A percentile compares a stretch with the other conserved stretches of the same genome.
Evolutionary conservation across 30 jellyfish, hydroid and myxozoan genomes (phyloP).

Genomic region (Haliclystus octoradiatus): DNA sequence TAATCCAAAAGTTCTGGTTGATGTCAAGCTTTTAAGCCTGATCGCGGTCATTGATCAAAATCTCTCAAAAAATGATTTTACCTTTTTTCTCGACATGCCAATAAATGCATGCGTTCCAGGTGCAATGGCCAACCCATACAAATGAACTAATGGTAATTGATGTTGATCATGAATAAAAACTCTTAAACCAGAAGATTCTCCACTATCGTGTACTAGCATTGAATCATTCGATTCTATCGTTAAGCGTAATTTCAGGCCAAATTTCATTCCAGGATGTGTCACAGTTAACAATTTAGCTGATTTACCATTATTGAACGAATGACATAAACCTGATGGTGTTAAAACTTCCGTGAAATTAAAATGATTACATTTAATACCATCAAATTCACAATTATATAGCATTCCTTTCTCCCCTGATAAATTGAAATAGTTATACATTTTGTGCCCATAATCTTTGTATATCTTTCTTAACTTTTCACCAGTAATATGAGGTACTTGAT

Average conservation of each 20-base stretch:
- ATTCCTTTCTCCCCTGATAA: conserved; percentile 27
- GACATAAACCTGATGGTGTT: conserved; percentile 43
- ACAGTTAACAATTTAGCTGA: conserved; percentile 7
- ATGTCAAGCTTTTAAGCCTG: no score
- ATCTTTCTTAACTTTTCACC: conserved; percentile 22
- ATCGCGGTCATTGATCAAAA: no score
- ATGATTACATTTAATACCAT: conserved; percentile 19
- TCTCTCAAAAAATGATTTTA: no score
- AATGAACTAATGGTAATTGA: conserved; percentile 40
- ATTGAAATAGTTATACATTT: conserved; percentile 13
- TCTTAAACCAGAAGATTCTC: conserved; percentile 46
- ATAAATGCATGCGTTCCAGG: conserved; percentile 58
- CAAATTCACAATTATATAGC: conserved; percentile 42
- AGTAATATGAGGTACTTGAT: conserved; percentile 11
- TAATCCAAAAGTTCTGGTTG: no score
- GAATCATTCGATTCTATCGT: conserved; percentile 35
- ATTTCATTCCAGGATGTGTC: conserved; percentile 42
- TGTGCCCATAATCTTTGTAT: conserved; percentile 38
- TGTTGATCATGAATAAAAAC: conserved; percentile 43
- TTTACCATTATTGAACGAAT: conserved; percentile 47
- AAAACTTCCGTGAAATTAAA: conserved; percentile 32
- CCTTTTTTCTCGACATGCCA: conserved; percentile 35
- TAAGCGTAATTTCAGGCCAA: conserved; percentile 34
- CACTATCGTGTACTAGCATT: conserved; percentile 38
- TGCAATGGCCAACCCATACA: conserved; percentile 47